Evolutionary conservation across 37 sponge, comb jelly and placozoan genomes (phyloP).

Genomic region (Tethya wilhelma): DNA sequence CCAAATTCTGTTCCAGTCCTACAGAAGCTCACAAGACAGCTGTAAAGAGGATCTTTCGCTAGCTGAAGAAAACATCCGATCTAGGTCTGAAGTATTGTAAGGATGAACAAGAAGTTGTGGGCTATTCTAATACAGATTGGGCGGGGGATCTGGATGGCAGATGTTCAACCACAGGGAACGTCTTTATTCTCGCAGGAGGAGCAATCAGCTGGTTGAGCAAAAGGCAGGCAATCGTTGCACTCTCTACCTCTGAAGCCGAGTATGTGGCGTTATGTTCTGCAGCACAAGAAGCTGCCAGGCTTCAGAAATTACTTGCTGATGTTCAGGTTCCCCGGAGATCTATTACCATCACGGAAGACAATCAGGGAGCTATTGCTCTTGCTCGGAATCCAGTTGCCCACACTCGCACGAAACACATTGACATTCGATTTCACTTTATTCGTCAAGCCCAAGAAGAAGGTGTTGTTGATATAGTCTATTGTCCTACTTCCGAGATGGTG

Average conservation of each 20-base stretch:
- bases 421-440: conserved; percentile 38
- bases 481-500: conserved; percentile 36
- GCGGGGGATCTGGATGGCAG: too few species aligned
- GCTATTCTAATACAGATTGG: conserved; percentile 62
- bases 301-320: neutral
- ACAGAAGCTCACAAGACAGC: conserved; percentile 52
- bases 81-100: conserved; percentile 19
- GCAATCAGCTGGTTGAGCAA: conserved; percentile 56
- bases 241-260: conserved; percentile 30
- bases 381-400: conserved; percentile 28
- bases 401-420: conserved; percentile 46
- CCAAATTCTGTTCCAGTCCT: conserved; percentile 29
- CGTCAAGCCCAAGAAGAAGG: conserved; percentile 27
- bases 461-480: conserved; percentile 19
- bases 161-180: conserved; percentile 42
- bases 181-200: conserved; percentile 43
- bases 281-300: conserved; percentile 35
- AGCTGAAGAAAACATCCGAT: conserved; percentile 42
- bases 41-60: conserved; percentile 53
- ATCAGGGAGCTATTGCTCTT: conserved; percentile 37
- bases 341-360: too few species aligned
- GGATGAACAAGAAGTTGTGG: conserved; percentile 12
- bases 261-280: conserved; percentile 24
- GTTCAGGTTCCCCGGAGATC: neutral
- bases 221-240: conserved; percentile 34